These are phyloP conservation scores for Perca flavescens DNA, from an alignment of 2,113 vertebrate species.

Conservation along the genomic window DNA sequence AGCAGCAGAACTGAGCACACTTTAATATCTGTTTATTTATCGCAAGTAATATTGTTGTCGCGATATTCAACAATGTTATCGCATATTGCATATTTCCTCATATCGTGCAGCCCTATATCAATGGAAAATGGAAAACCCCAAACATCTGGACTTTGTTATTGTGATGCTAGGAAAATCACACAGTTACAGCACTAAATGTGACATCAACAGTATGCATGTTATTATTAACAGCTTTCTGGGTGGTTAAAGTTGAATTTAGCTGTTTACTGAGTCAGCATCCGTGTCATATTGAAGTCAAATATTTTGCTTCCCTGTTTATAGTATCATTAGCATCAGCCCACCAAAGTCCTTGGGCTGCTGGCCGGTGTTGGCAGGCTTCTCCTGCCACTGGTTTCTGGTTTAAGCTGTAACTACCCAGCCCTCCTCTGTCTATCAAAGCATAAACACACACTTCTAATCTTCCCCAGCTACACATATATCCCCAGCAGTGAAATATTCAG, in stretches of 20 bases:
- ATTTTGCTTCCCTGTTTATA: conserved; percentile 62
- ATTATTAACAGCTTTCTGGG: conserved; percentile 5
- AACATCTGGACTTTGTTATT: conserved; percentile 4
- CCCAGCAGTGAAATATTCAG: conserved; percentile 55
- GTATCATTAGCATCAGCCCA: conserved; percentile 51
- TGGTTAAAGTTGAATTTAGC: conserved; percentile 14
- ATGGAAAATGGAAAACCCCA: too few species aligned
- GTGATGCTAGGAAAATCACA: conserved; percentile 8
- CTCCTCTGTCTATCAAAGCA: conserved; percentile 43
- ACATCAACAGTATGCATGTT: not conserved
- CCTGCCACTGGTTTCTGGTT: conserved; percentile 40
- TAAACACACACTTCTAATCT: conserved; percentile 77
- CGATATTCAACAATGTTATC: too few species aligned
- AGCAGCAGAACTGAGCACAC: too few species aligned
- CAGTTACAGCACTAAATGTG: not conserved
- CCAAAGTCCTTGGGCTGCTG: conserved; percentile 37
- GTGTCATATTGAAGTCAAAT: conserved; percentile 40
- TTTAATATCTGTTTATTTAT: too few species aligned
- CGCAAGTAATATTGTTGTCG: too few species aligned
- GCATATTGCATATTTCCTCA: too few species aligned
- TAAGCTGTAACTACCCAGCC: conserved; percentile 40
- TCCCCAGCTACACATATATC: conserved; percentile 70
- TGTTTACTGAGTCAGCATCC: not conserved
- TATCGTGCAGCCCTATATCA: too few species aligned
- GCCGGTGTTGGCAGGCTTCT: conserved; percentile 24